These are phyloP conservation scores for Synanthedon tipuliformis DNA, from an alignment of 2,888 invertebrate genomes.

Conservation along the genomic window DNA sequence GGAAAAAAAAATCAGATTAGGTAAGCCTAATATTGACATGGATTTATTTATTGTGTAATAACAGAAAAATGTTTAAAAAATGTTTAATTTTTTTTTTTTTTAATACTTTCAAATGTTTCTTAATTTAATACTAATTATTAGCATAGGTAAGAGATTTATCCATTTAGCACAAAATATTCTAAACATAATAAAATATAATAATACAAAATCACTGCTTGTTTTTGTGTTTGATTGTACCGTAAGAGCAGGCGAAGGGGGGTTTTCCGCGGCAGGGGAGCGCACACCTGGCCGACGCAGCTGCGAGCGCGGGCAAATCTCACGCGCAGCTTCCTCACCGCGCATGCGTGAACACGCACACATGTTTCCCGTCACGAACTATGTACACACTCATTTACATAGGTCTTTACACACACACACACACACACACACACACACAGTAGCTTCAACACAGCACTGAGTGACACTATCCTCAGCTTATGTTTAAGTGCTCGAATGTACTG, in stretches of 20 bases:
- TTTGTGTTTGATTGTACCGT: conserved; percentile 30
- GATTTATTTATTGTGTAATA: too few species aligned
- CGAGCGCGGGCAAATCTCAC: conserved; percentile 61
- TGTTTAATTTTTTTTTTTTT: too few species aligned
- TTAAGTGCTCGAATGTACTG: too few species aligned
- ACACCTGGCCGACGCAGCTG: conserved; percentile 67
- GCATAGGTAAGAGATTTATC: too few species aligned
- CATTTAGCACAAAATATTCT: too few species aligned
- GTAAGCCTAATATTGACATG: too few species aligned
- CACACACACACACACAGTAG: background rate
- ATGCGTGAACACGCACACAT: conserved; percentile 38
- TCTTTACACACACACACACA: background rate
- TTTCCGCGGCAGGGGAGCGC: conserved; percentile 38
- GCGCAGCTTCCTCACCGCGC: conserved; percentile 65
- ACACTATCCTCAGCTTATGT: too few species aligned
- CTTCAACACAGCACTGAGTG: too few species aligned
- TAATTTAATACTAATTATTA: too few species aligned
- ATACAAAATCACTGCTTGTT: background rate
- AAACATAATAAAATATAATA: background rate
- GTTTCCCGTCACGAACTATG: background rate
- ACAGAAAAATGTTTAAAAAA: too few species aligned
- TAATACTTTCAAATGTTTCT: too few species aligned
- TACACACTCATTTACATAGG: background rate
- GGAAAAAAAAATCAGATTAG: too few species aligned
- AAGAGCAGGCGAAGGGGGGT: conserved; percentile 31